Conservation (phyloP, 2,888 invertebrate genomes). For the Scaptomyza parva region DNA sequence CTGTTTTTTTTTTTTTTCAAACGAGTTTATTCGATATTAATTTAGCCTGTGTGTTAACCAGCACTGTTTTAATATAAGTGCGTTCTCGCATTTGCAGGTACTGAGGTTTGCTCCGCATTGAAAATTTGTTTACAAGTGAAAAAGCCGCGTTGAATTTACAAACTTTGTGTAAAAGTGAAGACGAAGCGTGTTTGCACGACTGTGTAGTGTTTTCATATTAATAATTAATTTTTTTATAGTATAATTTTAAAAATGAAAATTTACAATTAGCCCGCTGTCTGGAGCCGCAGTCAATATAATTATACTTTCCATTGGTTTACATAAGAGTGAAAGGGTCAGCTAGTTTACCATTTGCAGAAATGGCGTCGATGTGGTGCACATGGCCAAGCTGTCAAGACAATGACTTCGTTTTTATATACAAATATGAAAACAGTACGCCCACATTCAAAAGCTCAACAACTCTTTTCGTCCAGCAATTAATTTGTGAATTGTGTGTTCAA, state of each 20-base stretch:
- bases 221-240: slow-evolving; percentile 22
- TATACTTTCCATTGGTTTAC: slow-evolving; percentile 58
- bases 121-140: slow-evolving; percentile 68
- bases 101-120: slow-evolving; percentile 63
- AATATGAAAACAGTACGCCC: slow-evolving; percentile 29
- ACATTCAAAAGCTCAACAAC: neutral
- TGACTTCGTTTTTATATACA: slow-evolving; percentile 33
- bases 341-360: slow-evolving; percentile 67
- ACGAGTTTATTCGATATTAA: slow-evolving; percentile 34
- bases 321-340: slow-evolving; percentile 68
- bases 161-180: slow-evolving; percentile 47
- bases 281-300: slow-evolving; percentile 70
- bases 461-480: neutral
- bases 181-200: slow-evolving; percentile 8
- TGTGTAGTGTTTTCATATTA: slow-evolving; percentile 45
- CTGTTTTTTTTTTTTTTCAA: slow-evolving; percentile 8
- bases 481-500: slow-evolving; percentile 24
- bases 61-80: slow-evolving; percentile 79
- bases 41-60: slow-evolving; percentile 35
- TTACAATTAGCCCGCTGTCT: slow-evolving; percentile 68
- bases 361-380: slow-evolving; percentile 80
- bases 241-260: slow-evolving; percentile 62
- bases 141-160: slow-evolving; percentile 35
- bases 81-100: slow-evolving; percentile 84
- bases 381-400: slow-evolving; percentile 59